A percentile compares a stretch with the other conserved stretches of the same genome.
phyloP scores from a whole-genome alignment of 2,888 invertebrate species.

The Mesoligia furuncula region DNA sequence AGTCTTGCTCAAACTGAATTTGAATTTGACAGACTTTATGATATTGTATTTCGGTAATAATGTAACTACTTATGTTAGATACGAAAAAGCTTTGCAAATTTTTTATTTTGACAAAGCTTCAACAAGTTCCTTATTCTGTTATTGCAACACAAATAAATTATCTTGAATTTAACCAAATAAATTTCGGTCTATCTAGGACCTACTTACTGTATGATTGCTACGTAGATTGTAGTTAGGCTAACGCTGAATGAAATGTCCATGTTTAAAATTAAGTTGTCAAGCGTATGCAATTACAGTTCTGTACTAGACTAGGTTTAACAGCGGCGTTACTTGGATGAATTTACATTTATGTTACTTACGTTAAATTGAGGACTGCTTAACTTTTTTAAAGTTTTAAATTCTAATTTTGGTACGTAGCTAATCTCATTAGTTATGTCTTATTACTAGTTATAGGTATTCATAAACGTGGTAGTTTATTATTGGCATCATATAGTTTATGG shows the following conservation, averaged over 20 bases:
- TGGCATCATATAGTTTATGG: no score
- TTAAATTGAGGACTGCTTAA: background rate
- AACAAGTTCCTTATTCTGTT: background rate
- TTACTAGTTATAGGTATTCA: background rate
- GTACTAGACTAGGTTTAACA: background rate
- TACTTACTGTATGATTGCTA: background rate
- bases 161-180: background rate
- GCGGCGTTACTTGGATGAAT: background rate
- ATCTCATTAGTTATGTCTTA: no score
- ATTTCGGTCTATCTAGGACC: background rate
- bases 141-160: background rate
- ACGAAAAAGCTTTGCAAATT: background rate
- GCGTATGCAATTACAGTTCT: slow-evolving; percentile 18
- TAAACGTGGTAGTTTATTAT: background rate
- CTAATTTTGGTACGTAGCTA: background rate
- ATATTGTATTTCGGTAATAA: background rate
- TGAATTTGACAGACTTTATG: background rate
- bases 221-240: slow-evolving; percentile 25
- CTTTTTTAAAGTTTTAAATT: background rate
- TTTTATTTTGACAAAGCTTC: background rate
- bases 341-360: background rate
- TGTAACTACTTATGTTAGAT: no score
- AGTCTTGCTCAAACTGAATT: background rate
- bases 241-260: slow-evolving; percentile 31
- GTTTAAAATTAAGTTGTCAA: slow-evolving; percentile 53